phyloP scores from a whole-genome alignment of 2,888 invertebrate species.

The Drosophila trichaetosa region DNA sequence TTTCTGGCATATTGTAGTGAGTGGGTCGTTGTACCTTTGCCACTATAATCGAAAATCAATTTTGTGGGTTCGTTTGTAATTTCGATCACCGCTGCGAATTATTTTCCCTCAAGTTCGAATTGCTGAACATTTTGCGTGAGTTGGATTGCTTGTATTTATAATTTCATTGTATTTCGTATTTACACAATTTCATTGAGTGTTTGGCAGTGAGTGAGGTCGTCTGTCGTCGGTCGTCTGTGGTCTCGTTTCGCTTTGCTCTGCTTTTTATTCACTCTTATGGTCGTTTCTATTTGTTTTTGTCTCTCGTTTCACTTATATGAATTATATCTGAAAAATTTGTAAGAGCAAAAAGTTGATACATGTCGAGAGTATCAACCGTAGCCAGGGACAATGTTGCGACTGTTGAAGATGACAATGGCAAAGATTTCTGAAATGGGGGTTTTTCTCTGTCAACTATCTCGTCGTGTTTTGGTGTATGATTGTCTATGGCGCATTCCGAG shows the following conservation, averaged over 20 bases:
- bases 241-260: slow-evolving; percentile 11
- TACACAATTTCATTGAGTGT: slow-evolving; percentile 28
- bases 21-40: not conserved
- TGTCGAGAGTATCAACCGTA: slow-evolving; percentile 36
- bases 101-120: slow-evolving; percentile 27
- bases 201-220: slow-evolving; percentile 55
- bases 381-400: slow-evolving; percentile 44
- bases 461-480: not conserved
- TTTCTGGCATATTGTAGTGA: slow-evolving; percentile 17
- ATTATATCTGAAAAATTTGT: slow-evolving; percentile 52
- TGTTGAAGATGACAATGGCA: slow-evolving; percentile 24
- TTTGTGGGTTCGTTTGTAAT: slow-evolving; percentile 33
- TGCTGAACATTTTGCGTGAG: slow-evolving; percentile 27
- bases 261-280: slow-evolving; percentile 11
- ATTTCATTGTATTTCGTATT: slow-evolving; percentile 20
- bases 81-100: slow-evolving; percentile 26
- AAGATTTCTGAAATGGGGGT: slow-evolving; percentile 24
- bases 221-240: slow-evolving; percentile 8
- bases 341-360: slow-evolving; percentile 42
- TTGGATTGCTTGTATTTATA: slow-evolving; percentile 26
- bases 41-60: slow-evolving; percentile 30
- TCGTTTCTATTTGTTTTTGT: slow-evolving; percentile 7
- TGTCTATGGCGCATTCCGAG: slow-evolving; percentile 1
- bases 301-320: slow-evolving; percentile 21
- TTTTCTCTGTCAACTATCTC: slow-evolving; percentile 7